phyloP scores from a whole-genome alignment of 2,888 invertebrate genomes.

The Caenorhabditis becei region DNA sequence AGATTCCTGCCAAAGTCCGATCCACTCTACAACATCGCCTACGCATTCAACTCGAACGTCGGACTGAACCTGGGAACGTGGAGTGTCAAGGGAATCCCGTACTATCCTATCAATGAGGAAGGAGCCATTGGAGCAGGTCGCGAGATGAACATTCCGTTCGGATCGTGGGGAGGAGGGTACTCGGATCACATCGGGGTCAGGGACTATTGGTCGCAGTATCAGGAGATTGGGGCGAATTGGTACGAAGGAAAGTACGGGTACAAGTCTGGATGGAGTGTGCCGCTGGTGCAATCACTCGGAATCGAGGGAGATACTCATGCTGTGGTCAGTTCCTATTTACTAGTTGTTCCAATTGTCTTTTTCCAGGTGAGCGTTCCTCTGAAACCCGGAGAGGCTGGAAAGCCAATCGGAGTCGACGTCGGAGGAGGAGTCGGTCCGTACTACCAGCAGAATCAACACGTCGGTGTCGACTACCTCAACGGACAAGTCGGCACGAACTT shows the following conservation, averaged over 20 bases:
- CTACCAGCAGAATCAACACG: slow-evolving; percentile 79
- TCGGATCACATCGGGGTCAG: slow-evolving; percentile 76
- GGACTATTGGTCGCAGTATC: slow-evolving; percentile 78
- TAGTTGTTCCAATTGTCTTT: slow-evolving; percentile 29
- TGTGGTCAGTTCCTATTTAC: slow-evolving; percentile 55
- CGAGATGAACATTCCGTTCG: slow-evolving; percentile 74
- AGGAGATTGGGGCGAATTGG: slow-evolving; percentile 77
- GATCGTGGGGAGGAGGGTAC: slow-evolving; percentile 79
- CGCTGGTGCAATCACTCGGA: slow-evolving; percentile 76
- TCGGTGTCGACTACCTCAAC: slow-evolving; percentile 75
- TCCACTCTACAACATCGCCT: slow-evolving; percentile 73
- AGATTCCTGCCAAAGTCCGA: slow-evolving; percentile 73
- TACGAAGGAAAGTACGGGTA: slow-evolving; percentile 75
- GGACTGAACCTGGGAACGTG: slow-evolving; percentile 74
- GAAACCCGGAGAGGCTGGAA: slow-evolving; percentile 73
- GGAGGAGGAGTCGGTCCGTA: slow-evolving; percentile 78
- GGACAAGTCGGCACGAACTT: slow-evolving; percentile 75
- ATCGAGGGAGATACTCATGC: slow-evolving; percentile 76
- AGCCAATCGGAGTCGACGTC: slow-evolving; percentile 75
- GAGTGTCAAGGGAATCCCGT: slow-evolving; percentile 77
- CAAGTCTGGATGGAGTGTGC: slow-evolving; percentile 75
- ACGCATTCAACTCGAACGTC: slow-evolving; percentile 73
- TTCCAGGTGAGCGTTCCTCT: slow-evolving; percentile 70
- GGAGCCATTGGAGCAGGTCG: slow-evolving; percentile 75
- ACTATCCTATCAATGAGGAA: slow-evolving; percentile 78